Base-by-base conservation (phyloP, 1,140 invertebrate genomes). In the Ceratina calcarata region DNA sequence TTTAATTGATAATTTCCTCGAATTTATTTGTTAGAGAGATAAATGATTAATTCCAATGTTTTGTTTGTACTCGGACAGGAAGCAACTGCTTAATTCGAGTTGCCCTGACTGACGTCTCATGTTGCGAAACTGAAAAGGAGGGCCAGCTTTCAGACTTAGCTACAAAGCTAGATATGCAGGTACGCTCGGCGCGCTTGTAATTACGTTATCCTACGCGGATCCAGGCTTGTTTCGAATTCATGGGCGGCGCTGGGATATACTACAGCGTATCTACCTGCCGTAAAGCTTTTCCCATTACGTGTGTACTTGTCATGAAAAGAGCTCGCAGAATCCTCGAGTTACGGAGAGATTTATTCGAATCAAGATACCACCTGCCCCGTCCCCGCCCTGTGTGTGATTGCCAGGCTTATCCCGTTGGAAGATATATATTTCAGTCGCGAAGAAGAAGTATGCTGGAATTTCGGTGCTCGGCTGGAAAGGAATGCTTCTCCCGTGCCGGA, bases 321-420 rank as follows among this genome's bases (percentile, higher is more conserved):
- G 74, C 77, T 84, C 75, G 62, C 61, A 57, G 72, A 78, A 82
- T 85, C 73, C 76, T 68, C 80, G 82, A 87, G 86, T 89, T 86
- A 82, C 85, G 61, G 55, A 45, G 81, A 87, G 86, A 90, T 88
- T 90, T 90, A 90, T 88, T 84, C 85, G 83, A 85, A 89, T 88
- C 87, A 82, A 86, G 86, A 89, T 87, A 89, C 80, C 64, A 53
- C 2, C 27, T 1, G 27, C 27, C 27, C 27, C 27, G 4, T 45
- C 37, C 37, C 8, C 10, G 6, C 37, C 45, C 76, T 83, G 65
- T 32, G 82, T 62, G 84, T 83, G 88, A 87, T 89, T 89, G 83
- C 85, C 69, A 78, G 81, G 69, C 72, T 73, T 65, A 79, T 58
- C 86, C 74, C 64, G 37, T 66, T 58, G 49, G 53, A 79, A 86